Evolutionary conservation across 2,113 vertebrate species (phyloP), one percentile per base, ranked within the genome.

Genomic region (Burhinus bistriatus): DNA sequence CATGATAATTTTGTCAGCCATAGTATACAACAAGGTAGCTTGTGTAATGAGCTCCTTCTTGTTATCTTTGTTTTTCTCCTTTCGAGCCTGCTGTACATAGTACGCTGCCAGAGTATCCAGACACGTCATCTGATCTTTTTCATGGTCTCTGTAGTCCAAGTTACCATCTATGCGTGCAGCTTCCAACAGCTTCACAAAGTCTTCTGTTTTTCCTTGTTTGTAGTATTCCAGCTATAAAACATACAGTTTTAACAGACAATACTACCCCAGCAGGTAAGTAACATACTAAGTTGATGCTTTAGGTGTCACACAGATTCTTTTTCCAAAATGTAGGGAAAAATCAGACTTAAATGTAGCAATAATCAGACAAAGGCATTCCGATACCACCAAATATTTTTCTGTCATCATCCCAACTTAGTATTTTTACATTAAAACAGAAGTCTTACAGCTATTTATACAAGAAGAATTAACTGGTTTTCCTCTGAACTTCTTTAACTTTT

Each of bases 1-100:
- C 99, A 99, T 99, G 95, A 99, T 99, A 98, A 99, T 99, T 98
- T 99, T 99, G 97, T 99, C 99, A 66, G 99, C 99, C 99, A 99
- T 99, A 6, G 99, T 99, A 87, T 99, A 99, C 42, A 99, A 97
- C 72, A 99, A 98, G 16, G 99, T 99, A 86, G 99, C 99, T 97
- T 99, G 99, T 1, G 99, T 99, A 92, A 99, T 99, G 87, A 99
- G 99, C 96, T 99, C 99, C 94, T 99, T 99, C 97, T 99, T 99
- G 93, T 99, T 99, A 98, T 99, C 99, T 97, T 99, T 99, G 97
- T 99, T 99, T 97, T 99, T 99, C 97, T 99, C 99, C 93, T 99
- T 99, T 10, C 99, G 98, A 54, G 99, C 99, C 97, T 99, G 99
- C 90, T 99, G 99, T 9, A 99, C 99, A 97, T 99, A 99, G 96